These are phyloP conservation scores for Gavia stellata DNA, from an alignment of 2,113 vertebrate genomes.

Conservation along the genomic window DNA sequence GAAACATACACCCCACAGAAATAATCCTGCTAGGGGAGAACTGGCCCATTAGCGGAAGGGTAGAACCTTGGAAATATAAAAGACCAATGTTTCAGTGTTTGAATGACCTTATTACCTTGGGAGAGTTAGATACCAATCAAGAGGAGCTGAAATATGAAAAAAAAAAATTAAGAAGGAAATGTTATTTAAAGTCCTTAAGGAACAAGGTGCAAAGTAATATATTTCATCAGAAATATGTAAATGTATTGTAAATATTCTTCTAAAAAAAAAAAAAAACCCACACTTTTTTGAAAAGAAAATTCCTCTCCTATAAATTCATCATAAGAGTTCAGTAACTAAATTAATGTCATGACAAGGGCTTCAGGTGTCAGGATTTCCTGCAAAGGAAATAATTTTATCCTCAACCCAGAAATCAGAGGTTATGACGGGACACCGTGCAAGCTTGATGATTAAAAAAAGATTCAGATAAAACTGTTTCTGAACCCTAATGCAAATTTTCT, in stretches of 20 bases:
- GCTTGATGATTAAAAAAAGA: constrained; percentile 27
- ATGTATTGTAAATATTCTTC: not conserved
- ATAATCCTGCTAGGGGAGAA: not conserved
- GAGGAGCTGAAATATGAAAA: not conserved
- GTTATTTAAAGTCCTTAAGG: not conserved
- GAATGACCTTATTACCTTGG: not conserved
- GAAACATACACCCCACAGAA: not conserved
- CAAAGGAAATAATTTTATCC: constrained; percentile 34
- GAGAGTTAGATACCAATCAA: not conserved
- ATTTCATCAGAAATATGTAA: not conserved
- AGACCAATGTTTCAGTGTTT: not conserved
- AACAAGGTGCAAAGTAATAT: not conserved
- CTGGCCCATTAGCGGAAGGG: not conserved
- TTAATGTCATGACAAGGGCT: constrained; percentile 9
- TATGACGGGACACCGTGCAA: not conserved
- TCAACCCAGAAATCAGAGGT: constrained; percentile 10
- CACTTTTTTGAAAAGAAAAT: not conserved
- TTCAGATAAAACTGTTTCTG: not conserved
- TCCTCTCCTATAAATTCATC: not conserved
- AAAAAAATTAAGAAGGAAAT: not conserved
- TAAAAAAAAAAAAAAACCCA: not conserved
- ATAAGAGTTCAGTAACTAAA: constrained; percentile 5
- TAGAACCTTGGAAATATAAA: not conserved
- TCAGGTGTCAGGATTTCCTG: constrained; percentile 33
- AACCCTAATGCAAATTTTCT: constrained; percentile 10